phyloP scores from a whole-genome alignment of 2,888 invertebrate species.

The Epirrhoe alternata region DNA sequence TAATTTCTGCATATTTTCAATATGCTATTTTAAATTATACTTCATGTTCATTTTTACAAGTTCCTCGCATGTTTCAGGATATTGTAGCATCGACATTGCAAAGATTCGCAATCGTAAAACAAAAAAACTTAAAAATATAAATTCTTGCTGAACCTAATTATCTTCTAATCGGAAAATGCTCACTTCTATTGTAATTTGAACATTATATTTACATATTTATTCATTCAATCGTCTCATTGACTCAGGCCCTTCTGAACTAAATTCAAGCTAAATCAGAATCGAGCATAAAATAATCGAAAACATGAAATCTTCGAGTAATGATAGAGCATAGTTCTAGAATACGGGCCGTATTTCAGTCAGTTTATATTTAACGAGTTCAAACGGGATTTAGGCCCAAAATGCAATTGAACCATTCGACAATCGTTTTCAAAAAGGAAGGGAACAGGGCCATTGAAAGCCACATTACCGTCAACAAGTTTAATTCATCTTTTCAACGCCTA shows the following conservation, averaged over 20 bases:
- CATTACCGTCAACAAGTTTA: conserved; percentile 66
- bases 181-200: conserved; percentile 31
- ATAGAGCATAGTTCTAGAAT: background rate
- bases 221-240: conserved; percentile 29
- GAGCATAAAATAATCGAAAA: background rate
- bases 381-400: conserved; percentile 18
- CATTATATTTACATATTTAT: conserved; percentile 21
- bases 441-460: conserved; percentile 57
- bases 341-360: conserved; percentile 28
- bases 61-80: conserved; percentile 14
- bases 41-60: conserved; percentile 13
- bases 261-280: background rate
- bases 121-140: conserved; percentile 48
- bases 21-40: conserved; percentile 18
- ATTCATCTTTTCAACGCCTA: conserved; percentile 75
- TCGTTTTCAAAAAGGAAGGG: conserved; percentile 34
- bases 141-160: conserved; percentile 34
- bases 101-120: conserved; percentile 45
- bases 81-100: conserved; percentile 25
- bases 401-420: conserved; percentile 1
- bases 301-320: background rate
- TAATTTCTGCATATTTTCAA: conserved; percentile 16
- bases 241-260: conserved; percentile 4
- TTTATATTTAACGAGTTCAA: conserved; percentile 30
- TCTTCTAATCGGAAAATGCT: conserved; percentile 29